A percentile compares a stretch with the other conserved stretches of the same genome.
Evolutionary conservation across 2,888 invertebrate genomes (phyloP).

Genomic region (Pseudococcus viburni): DNA sequence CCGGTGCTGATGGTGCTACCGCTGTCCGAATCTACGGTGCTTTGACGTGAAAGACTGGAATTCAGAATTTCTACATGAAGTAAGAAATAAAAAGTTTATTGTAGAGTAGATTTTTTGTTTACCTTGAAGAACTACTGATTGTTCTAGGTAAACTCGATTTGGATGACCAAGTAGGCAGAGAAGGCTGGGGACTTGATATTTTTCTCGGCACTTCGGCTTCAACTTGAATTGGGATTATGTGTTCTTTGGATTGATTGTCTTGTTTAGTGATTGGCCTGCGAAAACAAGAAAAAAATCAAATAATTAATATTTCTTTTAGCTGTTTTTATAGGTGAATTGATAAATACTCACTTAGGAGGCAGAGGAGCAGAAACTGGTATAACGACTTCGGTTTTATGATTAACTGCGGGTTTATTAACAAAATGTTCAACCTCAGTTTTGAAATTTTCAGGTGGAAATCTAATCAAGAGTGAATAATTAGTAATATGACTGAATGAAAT

Average conservation of each 20-base stretch:
- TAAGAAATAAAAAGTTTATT: neutral
- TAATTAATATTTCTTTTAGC: neutral
- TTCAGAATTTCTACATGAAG: conserved; percentile 27
- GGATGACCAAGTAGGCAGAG: conserved; percentile 63
- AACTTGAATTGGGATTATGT: conserved; percentile 79
- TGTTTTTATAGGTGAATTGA: neutral
- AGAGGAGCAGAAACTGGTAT: conserved; percentile 73
- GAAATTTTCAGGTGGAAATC: conserved; percentile 70
- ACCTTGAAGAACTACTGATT: conserved; percentile 63
- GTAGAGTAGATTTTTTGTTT: neutral
- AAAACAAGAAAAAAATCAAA: conserved; percentile 16
- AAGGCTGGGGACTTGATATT: conserved; percentile 70
- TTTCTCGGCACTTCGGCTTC: conserved; percentile 71
- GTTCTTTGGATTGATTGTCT: conserved; percentile 74
- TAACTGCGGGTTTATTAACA: conserved; percentile 73
- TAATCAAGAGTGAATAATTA: conserved; percentile 62
- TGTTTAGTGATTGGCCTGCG: conserved; percentile 72
- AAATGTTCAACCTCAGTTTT: conserved; percentile 78
- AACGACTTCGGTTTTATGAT: conserved; percentile 75
- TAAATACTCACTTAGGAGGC: conserved; percentile 66
- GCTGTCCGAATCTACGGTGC: conserved; percentile 81
- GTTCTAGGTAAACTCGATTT: conserved; percentile 66
- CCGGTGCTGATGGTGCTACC: conserved; percentile 73
- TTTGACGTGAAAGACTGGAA: conserved; percentile 75
- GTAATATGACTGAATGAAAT: neutral